Base-by-base conservation (phyloP, 2,888 invertebrate genomes). In the Reticulitermes lucifugus region DNA sequence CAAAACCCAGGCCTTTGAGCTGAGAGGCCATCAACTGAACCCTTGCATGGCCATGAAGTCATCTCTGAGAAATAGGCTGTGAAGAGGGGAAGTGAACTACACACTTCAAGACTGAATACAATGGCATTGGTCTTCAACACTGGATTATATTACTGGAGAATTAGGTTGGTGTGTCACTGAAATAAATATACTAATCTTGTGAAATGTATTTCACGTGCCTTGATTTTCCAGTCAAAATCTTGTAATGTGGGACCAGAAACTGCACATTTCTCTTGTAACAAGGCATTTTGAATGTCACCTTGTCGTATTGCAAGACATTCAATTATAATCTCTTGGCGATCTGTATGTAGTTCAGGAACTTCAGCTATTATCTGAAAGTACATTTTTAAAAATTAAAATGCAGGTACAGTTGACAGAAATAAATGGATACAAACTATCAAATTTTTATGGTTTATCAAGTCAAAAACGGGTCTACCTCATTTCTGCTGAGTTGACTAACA, bases 201-300 rank as follows among this genome's bases (percentile, higher is more conserved):
- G n/a, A 59, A 70, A 84, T 55, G 73, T 10, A 29, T 22, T 60
- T 79, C 87, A 90, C 90, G 88, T 88, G 90, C 90, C 89, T 92
- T 92, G 59, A 93, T 87, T 89, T 91, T 91, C 92, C 93, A 93
- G 88, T 93, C 93, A 86, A 92, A 91, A 87, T 92, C 91, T 70
- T 90, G 89, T 21, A 93, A 89, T 2, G 92, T 89, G 65, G 90
- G 88, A 4, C 86, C 87, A 60, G 85, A 85, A 12, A 81, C 60
- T 22, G 80, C 71, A 75, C 79, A 83, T 89, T 89, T 85, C 88
- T 89, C 86, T 90, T 90, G 0, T 91, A 89, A 87, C 71, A 90
- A 85, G 41, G 87, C 86, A 84, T 89, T 88, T 73, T 88, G 87
- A 84, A 91, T 90, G 83, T 90, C 90, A 29, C 88, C 86, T 87